Evolutionary conservation across 2,113 vertebrate genomes (phyloP).

Genomic region (Seriola quinqueradiata): DNA sequence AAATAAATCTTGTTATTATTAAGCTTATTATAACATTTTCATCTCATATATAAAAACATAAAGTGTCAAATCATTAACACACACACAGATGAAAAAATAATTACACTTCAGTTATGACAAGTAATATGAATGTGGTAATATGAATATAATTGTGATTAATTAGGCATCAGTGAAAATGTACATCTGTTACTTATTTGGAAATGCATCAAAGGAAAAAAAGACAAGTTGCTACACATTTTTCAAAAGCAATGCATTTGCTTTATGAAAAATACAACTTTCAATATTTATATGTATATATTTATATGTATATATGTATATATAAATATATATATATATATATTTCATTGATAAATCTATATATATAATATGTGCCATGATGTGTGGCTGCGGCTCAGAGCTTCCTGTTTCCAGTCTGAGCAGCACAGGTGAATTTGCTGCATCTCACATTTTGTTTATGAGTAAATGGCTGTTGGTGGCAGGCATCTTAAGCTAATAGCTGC

Average conservation of each 20-base stretch:
- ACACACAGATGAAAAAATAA: constrained; percentile 59
- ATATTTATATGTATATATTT: background rate
- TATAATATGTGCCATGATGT: background rate
- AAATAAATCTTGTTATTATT: too few species aligned
- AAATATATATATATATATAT: background rate
- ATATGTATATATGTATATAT: background rate
- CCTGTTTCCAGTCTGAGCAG: constrained; percentile 31
- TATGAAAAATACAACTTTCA: constrained; percentile 3
- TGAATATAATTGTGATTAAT: constrained; percentile 64
- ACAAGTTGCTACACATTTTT: constrained; percentile 9
- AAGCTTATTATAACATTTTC: constrained; percentile 24
- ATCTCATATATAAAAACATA: constrained; percentile 40
- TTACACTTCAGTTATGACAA: constrained; percentile 56
- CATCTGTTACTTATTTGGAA: constrained; percentile 62
- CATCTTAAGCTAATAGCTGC: constrained; percentile 95
- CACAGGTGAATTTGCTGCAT: constrained; percentile 70
- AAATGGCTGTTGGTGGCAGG: constrained; percentile 84
- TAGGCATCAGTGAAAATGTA: constrained; percentile 57
- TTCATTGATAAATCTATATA: background rate
- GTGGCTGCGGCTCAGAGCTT: constrained; percentile 9
- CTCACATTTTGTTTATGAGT: constrained; percentile 85
- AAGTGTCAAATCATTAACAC: constrained; percentile 46
- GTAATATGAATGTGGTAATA: constrained; percentile 37
- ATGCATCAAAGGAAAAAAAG: background rate
- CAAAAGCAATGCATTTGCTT: background rate